Conservation (phyloP, 2,797 vertebrate genomes). For the Varecia variegata region DNA sequence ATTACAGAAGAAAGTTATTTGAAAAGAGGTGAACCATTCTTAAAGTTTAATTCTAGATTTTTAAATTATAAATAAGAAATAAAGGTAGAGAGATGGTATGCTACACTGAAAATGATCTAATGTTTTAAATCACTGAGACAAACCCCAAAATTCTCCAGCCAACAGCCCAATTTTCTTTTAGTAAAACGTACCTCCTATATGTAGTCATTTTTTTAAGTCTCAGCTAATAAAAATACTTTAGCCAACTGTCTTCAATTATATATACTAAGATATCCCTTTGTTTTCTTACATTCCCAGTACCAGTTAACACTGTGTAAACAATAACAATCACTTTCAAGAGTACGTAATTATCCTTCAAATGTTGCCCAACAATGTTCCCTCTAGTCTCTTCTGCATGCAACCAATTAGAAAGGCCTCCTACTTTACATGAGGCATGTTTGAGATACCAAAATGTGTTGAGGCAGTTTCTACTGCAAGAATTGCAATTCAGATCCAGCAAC, state of each 20-base stretch:
- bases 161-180: neutral
- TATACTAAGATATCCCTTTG: neutral
- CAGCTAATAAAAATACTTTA: neutral
- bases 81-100: neutral
- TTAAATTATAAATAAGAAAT: neutral
- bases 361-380: neutral
- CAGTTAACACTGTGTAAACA: neutral
- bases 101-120: neutral
- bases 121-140: neutral
- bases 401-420: neutral
- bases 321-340: neutral
- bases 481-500: neutral
- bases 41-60: conserved; percentile 8
- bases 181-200: neutral
- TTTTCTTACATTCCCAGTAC: neutral
- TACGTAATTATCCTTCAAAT: neutral
- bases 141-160: neutral
- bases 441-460: conserved; percentile 1
- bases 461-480: conserved; percentile 28
- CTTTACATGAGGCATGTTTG: neutral
- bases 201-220: neutral
- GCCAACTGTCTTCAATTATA: neutral
- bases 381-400: neutral
- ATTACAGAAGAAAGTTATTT: neutral
- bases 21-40: neutral